Evolutionary conservation across 2,888 invertebrate species (phyloP).

Genomic region (Criorhina ranunculi): DNA sequence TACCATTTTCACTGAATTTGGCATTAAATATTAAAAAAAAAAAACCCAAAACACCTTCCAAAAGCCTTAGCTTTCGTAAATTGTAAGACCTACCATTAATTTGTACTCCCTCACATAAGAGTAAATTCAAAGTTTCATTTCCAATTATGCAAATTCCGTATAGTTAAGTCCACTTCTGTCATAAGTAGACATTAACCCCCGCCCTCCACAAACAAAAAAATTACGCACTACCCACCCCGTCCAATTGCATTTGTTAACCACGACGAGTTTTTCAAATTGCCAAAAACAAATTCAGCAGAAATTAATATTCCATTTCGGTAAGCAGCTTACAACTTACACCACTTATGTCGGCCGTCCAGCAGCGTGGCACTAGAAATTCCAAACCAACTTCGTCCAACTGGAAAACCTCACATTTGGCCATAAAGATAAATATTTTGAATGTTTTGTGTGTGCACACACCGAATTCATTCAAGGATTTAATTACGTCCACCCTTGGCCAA

Average conservation of each 20-base stretch:
- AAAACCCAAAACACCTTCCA: too few relatives aligned
- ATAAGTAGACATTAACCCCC: slow-evolving; percentile 9
- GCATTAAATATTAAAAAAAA: too few relatives aligned
- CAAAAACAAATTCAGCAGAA: slow-evolving; percentile 57
- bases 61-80: too few relatives aligned
- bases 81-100: background rate
- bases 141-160: slow-evolving; percentile 20
- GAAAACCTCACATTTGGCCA: slow-evolving; percentile 74
- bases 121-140: background rate
- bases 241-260: background rate
- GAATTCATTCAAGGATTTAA: slow-evolving; percentile 63
- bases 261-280: background rate
- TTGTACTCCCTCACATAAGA: background rate
- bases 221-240: background rate
- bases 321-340: slow-evolving; percentile 73
- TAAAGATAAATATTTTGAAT: slow-evolving; percentile 69
- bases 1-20: too few relatives aligned
- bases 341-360: slow-evolving; percentile 30
- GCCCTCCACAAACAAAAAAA: background rate
- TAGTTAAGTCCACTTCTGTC: slow-evolving; percentile 16
- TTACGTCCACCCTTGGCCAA: slow-evolving; percentile 53
- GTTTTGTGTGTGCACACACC: slow-evolving; percentile 57
- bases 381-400: slow-evolving; percentile 49
- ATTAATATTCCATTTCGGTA: slow-evolving; percentile 74
- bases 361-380: too few relatives aligned